Evolutionary conservation across 2,797 vertebrate genomes (phyloP).

Genomic region (Halcyon chelicuti): DNA sequence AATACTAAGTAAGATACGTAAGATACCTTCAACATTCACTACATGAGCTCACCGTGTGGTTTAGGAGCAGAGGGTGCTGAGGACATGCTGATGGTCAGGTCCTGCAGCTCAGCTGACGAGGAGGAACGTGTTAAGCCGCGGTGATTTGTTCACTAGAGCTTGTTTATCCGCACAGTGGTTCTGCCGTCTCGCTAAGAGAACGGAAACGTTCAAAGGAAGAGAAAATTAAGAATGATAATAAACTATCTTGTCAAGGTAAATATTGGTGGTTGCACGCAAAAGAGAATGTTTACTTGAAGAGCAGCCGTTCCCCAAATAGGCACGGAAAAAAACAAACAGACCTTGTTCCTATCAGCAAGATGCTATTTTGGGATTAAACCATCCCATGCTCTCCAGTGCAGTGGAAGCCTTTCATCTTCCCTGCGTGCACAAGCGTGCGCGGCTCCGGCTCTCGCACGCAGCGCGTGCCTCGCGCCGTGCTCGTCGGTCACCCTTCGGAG

Average conservation of each 20-base stretch:
- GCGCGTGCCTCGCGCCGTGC: background rate
- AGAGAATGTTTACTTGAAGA: constrained; percentile 37
- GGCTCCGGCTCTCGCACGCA: background rate
- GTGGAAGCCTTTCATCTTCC: background rate
- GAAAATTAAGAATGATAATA: constrained; percentile 44
- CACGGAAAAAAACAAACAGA: constrained; percentile 50
- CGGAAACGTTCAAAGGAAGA: constrained; percentile 50
- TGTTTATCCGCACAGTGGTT: constrained; percentile 23
- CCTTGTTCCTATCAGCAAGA: background rate
- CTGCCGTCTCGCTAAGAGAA: background rate
- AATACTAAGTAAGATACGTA: background rate
- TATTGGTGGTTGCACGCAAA: constrained; percentile 2
- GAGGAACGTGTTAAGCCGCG: background rate
- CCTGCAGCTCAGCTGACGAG: constrained; percentile 4
- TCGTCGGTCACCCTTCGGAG: background rate
- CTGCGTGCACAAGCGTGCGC: background rate
- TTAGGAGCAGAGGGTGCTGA: background rate
- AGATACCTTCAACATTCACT: background rate
- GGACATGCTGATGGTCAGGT: background rate
- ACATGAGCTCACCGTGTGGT: background rate
- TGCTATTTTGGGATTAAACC: constrained; percentile 28
- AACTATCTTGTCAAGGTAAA: constrained; percentile 64
- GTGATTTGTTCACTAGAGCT: background rate
- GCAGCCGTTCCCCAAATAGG: constrained; percentile 21
- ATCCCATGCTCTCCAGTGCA: background rate